Evolutionary conservation across 2,797 vertebrate species (phyloP), one percentile per base, ranked within the genome.

Genomic region (Pangasius sanitwongsei): DNA sequence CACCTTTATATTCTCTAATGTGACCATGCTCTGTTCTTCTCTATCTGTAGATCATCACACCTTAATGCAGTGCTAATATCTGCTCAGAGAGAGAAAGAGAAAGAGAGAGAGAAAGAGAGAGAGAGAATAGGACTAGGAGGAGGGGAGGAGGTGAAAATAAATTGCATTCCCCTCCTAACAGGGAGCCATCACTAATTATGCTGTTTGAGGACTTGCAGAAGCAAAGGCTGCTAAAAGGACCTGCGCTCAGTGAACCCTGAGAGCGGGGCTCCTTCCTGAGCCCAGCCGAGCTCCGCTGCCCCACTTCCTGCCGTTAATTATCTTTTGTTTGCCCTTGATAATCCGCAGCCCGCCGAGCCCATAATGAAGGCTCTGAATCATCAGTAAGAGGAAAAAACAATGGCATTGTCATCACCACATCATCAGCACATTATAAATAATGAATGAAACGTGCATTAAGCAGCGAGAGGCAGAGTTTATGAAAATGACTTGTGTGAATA

Each of bases 241-340:
- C 94, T 94, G 93, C 93, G 94, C 95, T 96, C 94, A 93, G 94
- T 94, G 94, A 96, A 94, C 92, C 95, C 94, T 89, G 94, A 94
- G 93, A 95, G 93, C 87, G 93, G 95, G 95, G 95, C 93, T 95
- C 90, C 92, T 94, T 94, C 95, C 93, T 95, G 96, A 95, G 92
- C 88, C 91, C 89, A 90, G 89, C 91, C 94, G 94, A 94, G 93
- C 91, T 94, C 72, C 44, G 82, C 90, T 91, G 88, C 92, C 89
- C 93, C 90, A 90, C 92, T 97, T 97, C 96, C 96, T 96, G 94
- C 93, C 97, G 96, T 98, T 98, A 98, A 99, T 99, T 99, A 98
- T 98, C 98, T 98, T 98, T 98, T 98, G 98, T 99, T 99, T 99
- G 97, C 98, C 96, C 97, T 98, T 97, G 96, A 97, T 98, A 98